Evolutionary conservation across 1,140 invertebrate genomes (phyloP).

Genomic region (Cylas formicarius): DNA sequence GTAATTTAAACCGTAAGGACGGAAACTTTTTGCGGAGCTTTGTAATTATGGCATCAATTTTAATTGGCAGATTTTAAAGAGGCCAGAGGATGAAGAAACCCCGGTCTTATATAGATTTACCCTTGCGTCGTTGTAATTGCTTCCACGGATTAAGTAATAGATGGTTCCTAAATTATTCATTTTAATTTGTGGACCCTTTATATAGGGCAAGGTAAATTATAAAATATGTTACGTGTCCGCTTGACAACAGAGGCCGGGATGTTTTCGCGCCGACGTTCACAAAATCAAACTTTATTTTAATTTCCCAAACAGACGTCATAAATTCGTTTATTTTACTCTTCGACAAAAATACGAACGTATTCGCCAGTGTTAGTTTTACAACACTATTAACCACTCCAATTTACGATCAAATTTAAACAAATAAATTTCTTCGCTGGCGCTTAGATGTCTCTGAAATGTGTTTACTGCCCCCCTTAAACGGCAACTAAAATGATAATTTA

Average conservation of each 20-base stretch:
- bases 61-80: slow-evolving; percentile 35
- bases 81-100: slow-evolving; percentile 20
- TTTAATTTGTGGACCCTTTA: slow-evolving; percentile 35
- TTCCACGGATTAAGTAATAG: slow-evolving; percentile 37
- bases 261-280: slow-evolving; percentile 12
- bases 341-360: no score
- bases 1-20: slow-evolving; percentile 33
- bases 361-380: no score
- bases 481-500: slow-evolving; percentile 1
- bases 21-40: slow-evolving; percentile 37
- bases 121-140: slow-evolving; percentile 34
- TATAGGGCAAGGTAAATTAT: slow-evolving; percentile 19
- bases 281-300: no score
- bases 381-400: no score
- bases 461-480: slow-evolving; percentile 1
- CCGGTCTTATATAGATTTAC: slow-evolving; percentile 32
- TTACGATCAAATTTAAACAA: slow-evolving; percentile 5
- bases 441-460: slow-evolving; percentile 4
- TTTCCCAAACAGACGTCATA: no score
- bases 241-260: slow-evolving; percentile 14
- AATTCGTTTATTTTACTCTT: no score
- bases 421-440: slow-evolving; percentile 5
- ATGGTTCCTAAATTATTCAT: slow-evolving; percentile 39
- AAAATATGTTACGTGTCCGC: slow-evolving; percentile 25
- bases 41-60: slow-evolving; percentile 40